phyloP scores from a whole-genome alignment of 2,797 vertebrate species.

The Rhinophrynus dorsalis region DNA sequence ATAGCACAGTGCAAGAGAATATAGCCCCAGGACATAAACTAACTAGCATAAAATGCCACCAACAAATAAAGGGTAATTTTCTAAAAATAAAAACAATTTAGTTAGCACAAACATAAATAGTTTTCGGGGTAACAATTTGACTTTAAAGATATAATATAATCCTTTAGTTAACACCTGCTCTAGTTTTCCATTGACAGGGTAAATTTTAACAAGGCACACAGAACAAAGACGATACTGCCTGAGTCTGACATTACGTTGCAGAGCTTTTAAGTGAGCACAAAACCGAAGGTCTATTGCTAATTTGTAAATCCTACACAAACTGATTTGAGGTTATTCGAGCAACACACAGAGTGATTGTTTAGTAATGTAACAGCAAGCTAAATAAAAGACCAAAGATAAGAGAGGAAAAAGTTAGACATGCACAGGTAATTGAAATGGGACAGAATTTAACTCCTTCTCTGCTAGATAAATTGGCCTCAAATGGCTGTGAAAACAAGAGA shows the following conservation, averaged over 20 bases:
- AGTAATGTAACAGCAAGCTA: slow-evolving; percentile 28
- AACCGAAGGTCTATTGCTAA: slow-evolving; percentile 33
- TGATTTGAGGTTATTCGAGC: slow-evolving; percentile 36
- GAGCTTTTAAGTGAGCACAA: slow-evolving; percentile 21
- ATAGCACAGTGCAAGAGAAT: too few relatives aligned
- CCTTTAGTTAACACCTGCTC: slow-evolving; percentile 7
- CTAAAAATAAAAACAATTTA: too few relatives aligned
- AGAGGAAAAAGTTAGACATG: slow-evolving; percentile 16
- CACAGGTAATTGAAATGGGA: slow-evolving; percentile 39
- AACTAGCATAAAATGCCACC: too few relatives aligned
- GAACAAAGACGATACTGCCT: slow-evolving; percentile 5
- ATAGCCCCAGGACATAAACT: too few relatives aligned
- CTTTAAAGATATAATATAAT: background rate
- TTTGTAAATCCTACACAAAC: slow-evolving; percentile 33
- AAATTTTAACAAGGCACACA: background rate
- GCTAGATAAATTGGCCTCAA: slow-evolving; percentile 6
- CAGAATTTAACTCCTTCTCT: slow-evolving; percentile 36
- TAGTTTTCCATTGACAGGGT: background rate
- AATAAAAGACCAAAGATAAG: slow-evolving; percentile 32
- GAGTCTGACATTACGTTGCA: slow-evolving; percentile 8
- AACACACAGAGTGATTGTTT: slow-evolving; percentile 33
- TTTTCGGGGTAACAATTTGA: too few relatives aligned
- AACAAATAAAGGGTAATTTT: too few relatives aligned
- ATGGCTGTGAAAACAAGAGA: slow-evolving; percentile 21
- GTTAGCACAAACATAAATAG: too few relatives aligned